Evolutionary conservation across 2,888 invertebrate genomes (phyloP).

Genomic region (Atethmia centrago): DNA sequence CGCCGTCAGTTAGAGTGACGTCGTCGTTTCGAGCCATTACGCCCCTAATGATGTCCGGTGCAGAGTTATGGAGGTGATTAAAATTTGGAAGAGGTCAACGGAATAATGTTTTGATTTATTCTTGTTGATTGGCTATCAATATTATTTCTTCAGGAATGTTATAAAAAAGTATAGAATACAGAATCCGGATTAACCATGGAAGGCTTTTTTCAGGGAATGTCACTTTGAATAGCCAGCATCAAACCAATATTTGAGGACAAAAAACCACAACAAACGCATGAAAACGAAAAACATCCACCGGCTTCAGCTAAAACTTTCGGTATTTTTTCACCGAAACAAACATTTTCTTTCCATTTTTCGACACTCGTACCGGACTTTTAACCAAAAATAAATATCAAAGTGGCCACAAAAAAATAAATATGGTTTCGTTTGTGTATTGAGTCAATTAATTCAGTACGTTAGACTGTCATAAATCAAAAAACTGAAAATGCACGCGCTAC

Average conservation of each 20-base stretch:
- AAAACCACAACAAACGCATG: conserved; percentile 26
- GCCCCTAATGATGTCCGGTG: conserved; percentile 49
- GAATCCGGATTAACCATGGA: not conserved
- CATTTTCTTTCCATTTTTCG: conserved; percentile 53
- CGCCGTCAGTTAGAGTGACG: conserved; percentile 79
- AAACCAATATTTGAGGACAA: conserved; percentile 36
- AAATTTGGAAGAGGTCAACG: conserved; percentile 24
- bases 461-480: conserved; percentile 59
- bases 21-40: conserved; percentile 63
- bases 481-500: conserved; percentile 51
- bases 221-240: conserved; percentile 4
- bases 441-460: conserved; percentile 61
- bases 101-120: conserved; percentile 4
- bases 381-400: conserved; percentile 52
- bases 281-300: conserved; percentile 22
- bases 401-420: conserved; percentile 59
- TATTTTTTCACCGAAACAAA: conserved; percentile 49
- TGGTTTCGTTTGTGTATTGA: conserved; percentile 58
- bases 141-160: not conserved
- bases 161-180: not conserved
- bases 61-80: conserved; percentile 36
- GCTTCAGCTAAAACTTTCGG: conserved; percentile 27
- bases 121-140: not conserved
- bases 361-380: conserved; percentile 32
- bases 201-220: not conserved